Base-by-base conservation (phyloP, 2,888 invertebrate genomes). In the Heteromyza rotundicornis region DNA sequence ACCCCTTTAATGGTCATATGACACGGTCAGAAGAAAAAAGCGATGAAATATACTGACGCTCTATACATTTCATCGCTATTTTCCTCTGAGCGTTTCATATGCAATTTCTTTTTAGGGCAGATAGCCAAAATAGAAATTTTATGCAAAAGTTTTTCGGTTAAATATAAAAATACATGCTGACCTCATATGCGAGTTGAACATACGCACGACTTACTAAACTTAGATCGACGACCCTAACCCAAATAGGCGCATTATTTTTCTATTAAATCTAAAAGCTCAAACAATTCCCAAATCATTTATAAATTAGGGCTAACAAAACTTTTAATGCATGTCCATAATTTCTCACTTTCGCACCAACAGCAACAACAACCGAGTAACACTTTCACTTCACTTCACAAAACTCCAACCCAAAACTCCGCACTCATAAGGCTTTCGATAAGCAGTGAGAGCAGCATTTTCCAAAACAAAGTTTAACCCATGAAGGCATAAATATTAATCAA, bases 401-500 rank as follows among this genome's bases (percentile, higher is more conserved):
- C 47, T 47, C 16, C 40, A 8, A 14, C 47, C 14, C 47, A 17
- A 47, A 47, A 2, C 16, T n/a, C 40, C 5, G n/a, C 36, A 14
- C 50, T n/a, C 20, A 32, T 50, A 51, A 57, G 47, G 50, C 57
- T 50, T 57, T 57, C 36, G 22, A 57, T n/a, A n/a, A n/a, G n/a
- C n/a, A n/a, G n/a, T 50, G 35, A 44, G 49, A 36, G 32, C 23
- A 36, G 51, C 23, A 51, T 24, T 47, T 20, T 47, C n/a, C 47
- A 47, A 40, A 40, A 56, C 57, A 55, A 54, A 56, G 56, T 52
- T 56, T 36, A 56, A 56, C 56, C 44, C 55, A 58, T n/a, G n/a
- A 60, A 65, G 68, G 69, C 73, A 74, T 74, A 76, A 74, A 76
- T 74, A 75, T 70, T 73, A 76, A 74, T 74, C 74, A 76, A 75